Evolutionary conservation across 2,113 vertebrate species (phyloP).

Genomic region (Aspidoscelis tigris): DNA sequence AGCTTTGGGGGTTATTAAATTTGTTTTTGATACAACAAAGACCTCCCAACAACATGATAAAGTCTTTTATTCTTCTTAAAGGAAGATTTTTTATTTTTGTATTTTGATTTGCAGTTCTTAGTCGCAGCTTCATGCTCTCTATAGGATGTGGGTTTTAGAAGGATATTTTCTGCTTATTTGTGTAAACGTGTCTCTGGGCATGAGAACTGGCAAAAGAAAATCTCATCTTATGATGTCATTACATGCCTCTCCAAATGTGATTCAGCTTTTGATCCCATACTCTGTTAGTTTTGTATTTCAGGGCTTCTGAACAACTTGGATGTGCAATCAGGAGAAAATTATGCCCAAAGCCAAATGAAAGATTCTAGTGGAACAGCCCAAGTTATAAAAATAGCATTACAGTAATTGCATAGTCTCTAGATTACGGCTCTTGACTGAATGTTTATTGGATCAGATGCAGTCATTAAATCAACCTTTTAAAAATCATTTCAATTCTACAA

Average conservation of each 20-base stretch:
- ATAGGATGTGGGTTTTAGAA: neutral
- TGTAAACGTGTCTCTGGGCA: neutral
- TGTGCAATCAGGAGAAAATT: neutral
- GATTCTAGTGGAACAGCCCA: slow-evolving; percentile 4
- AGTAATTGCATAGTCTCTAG: slow-evolving; percentile 24
- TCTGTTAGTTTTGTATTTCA: neutral
- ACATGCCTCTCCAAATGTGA: too few relatives aligned
- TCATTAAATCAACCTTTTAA: slow-evolving; percentile 15
- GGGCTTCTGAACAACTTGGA: neutral
- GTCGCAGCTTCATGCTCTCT: neutral
- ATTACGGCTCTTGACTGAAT: slow-evolving; percentile 21
- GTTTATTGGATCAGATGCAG: slow-evolving; percentile 28
- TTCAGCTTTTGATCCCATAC: neutral
- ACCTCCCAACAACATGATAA: neutral
- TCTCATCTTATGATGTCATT: neutral
- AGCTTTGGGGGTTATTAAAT: neutral
- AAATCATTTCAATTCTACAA: neutral
- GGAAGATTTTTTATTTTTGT: neutral
- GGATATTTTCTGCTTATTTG: neutral
- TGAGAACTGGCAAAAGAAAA: neutral
- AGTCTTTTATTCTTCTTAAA: neutral
- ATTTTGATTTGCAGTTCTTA: neutral
- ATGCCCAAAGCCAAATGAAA: slow-evolving; percentile 3
- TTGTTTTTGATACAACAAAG: neutral
- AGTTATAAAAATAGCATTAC: slow-evolving; percentile 19